Percentiles rank a stretch among this genome's conserved stretches.
Evolutionary conservation across 2,113 vertebrate genomes (phyloP).

Genomic region (Chloebia gouldiae): DNA sequence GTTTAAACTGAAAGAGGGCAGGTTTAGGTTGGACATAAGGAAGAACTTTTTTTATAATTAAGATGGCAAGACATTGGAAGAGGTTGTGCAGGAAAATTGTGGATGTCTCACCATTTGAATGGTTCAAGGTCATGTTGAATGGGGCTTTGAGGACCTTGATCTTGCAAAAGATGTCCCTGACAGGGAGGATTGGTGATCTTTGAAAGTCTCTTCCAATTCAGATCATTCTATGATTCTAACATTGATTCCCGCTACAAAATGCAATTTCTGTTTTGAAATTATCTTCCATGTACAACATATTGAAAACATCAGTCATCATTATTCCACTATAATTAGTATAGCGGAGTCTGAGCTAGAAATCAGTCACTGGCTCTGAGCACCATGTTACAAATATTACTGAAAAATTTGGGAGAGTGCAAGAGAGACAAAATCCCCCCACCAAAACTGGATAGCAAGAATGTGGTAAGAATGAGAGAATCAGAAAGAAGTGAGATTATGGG

Average conservation of each 20-base stretch:
- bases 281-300: neutral
- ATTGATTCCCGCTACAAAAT: neutral
- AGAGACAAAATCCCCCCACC: accelerated
- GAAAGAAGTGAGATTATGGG: neutral
- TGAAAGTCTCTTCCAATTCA: neutral
- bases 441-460: neutral
- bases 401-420: neutral
- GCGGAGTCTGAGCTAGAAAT: neutral
- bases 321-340: neutral
- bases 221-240: neutral
- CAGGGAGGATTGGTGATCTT: neutral
- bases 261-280: neutral
- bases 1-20: neutral
- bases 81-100: neutral
- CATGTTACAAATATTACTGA: neutral
- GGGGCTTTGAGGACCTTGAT: neutral
- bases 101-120: neutral
- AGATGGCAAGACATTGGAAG: neutral
- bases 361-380: neutral
- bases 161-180: neutral
- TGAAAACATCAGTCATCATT: neutral
- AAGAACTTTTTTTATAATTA: neutral
- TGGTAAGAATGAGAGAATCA: neutral
- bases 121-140: neutral
- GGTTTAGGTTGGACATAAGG: neutral